Conservation (phyloP, 2,888 invertebrate species). For the Coelopa pilipes region DNA sequence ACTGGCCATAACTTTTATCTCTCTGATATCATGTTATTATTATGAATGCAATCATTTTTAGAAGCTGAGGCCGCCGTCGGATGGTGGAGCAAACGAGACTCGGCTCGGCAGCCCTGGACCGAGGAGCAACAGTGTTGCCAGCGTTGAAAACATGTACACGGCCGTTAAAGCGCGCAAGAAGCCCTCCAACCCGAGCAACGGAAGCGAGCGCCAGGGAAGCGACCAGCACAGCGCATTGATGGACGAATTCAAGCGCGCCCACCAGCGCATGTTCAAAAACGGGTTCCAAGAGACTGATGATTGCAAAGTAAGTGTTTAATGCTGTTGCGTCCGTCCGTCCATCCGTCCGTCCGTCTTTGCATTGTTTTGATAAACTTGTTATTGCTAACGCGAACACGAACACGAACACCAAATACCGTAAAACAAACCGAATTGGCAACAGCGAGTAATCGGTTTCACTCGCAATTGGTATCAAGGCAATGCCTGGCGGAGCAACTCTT, state of each 20-base stretch:
- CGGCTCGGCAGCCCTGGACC: constrained; percentile 34
- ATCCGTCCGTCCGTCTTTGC: constrained; percentile 2
- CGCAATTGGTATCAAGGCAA: background rate
- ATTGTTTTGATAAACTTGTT: background rate
- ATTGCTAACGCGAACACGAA: background rate
- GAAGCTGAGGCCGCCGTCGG: constrained; percentile 43
- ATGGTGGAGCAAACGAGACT: constrained; percentile 41
- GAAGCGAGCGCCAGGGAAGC: constrained; percentile 53
- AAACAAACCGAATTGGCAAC: background rate
- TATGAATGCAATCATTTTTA: constrained; percentile 26
- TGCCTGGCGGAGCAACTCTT: too few species aligned
- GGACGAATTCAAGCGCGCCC: constrained; percentile 90
- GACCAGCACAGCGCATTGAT: constrained; percentile 80
- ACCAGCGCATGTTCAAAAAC: constrained; percentile 84
- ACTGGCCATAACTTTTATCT: background rate
- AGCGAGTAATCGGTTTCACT: background rate
- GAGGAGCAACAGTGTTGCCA: constrained; percentile 20
- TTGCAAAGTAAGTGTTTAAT: constrained; percentile 54
- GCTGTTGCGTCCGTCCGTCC: background rate
- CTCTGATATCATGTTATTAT: background rate
- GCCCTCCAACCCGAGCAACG: background rate
- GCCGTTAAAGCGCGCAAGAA: constrained; percentile 20
- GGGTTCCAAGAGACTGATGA: constrained; percentile 64
- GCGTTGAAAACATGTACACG: constrained; percentile 24
- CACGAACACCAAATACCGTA: too few species aligned